Evolutionary conservation across 2,888 invertebrate species (phyloP).

Genomic region (Andrena dorsata): DNA sequence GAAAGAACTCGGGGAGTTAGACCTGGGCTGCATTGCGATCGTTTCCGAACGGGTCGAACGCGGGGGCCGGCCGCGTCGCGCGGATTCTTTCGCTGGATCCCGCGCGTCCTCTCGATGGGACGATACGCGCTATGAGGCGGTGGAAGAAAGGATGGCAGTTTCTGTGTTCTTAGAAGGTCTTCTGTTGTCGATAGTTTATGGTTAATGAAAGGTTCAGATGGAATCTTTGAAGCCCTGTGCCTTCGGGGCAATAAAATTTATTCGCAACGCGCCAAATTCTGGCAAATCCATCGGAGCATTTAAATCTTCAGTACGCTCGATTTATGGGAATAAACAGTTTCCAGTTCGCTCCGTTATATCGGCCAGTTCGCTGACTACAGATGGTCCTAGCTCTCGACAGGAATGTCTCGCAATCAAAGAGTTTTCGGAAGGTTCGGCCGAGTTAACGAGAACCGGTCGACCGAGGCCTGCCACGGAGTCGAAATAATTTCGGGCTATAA

Average conservation of each 20-base stretch:
- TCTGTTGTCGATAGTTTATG: too few relatives aligned
- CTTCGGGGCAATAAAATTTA: too few relatives aligned
- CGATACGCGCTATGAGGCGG: not conserved
- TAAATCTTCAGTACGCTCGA: too few relatives aligned
- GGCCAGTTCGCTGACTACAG: constrained; percentile 43
- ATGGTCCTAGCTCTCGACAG: constrained; percentile 42
- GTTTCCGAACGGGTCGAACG: not conserved
- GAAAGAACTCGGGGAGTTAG: constrained; percentile 17
- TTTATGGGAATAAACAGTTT: too few relatives aligned
- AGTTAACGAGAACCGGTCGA: constrained; percentile 69
- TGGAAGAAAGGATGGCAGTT: too few relatives aligned
- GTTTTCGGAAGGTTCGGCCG: constrained; percentile 53
- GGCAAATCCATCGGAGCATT: too few relatives aligned
- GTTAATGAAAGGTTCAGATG: too few relatives aligned
- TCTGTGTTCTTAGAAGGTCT: too few relatives aligned
- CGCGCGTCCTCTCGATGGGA: not conserved
- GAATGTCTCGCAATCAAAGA: constrained; percentile 57
- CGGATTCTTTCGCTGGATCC: not conserved
- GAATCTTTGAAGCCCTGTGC: too few relatives aligned
- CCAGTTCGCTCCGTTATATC: not conserved
- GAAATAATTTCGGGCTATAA: constrained; percentile 60
- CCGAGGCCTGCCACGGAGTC: constrained; percentile 26
- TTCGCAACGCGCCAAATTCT: too few relatives aligned
- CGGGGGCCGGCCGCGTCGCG: not conserved
- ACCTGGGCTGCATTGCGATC: constrained; percentile 19